Conservation (phyloP, 2,797 vertebrate species). For the Pangasius sanitwongsei region DNA sequence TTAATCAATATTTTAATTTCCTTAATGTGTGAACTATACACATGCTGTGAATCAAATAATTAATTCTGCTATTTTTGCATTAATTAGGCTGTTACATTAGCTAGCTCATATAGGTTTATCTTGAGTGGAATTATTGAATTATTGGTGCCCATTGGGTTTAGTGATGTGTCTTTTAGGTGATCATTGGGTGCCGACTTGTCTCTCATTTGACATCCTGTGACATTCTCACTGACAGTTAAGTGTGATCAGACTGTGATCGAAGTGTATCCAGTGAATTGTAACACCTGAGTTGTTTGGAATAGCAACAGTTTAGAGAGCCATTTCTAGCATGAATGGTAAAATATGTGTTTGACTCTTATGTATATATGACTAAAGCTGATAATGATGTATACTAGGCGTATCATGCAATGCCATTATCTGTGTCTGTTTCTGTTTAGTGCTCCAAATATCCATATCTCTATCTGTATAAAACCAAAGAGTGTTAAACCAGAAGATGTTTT, state of each 20-base stretch:
- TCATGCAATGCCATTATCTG: not conserved
- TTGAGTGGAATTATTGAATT: not conserved
- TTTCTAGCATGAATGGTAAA: not conserved
- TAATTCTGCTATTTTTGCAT: not conserved
- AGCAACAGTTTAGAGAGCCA: not conserved
- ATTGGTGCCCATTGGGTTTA: not conserved
- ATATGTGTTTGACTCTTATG: not conserved
- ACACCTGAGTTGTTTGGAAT: not conserved
- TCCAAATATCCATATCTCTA: no score
- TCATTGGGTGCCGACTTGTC: not conserved
- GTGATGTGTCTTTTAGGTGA: not conserved
- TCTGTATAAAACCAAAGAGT: no score
- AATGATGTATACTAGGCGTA: not conserved
- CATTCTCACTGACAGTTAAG: not conserved
- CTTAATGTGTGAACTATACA: not conserved
- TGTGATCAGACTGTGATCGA: not conserved
- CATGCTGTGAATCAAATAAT: not conserved
- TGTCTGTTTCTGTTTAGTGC: no score
- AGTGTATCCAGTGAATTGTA: not conserved
- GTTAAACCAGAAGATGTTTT: no score
- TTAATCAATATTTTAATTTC: not conserved
- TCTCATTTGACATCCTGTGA: not conserved
- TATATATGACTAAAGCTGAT: not conserved
- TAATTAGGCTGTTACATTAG: not conserved
- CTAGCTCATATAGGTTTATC: not conserved